Percentiles rank a stretch among this genome's conserved stretches.
phyloP scores from a whole-genome alignment of 2,797 vertebrate species.

The Phataginus tetradactyla region DNA sequence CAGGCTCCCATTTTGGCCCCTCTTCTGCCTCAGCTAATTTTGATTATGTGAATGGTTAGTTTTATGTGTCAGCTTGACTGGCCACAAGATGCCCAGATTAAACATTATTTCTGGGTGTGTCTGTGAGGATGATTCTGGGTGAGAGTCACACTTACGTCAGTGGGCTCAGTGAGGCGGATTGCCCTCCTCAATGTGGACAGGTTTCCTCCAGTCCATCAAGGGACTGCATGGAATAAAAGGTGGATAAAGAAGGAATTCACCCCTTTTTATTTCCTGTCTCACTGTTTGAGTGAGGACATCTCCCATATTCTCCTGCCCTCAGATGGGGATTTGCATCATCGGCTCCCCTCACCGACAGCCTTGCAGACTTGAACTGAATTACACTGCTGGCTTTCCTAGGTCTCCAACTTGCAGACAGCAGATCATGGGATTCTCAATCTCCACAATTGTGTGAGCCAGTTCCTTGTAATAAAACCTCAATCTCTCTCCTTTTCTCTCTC shows the following conservation, averaged over 20 bases:
- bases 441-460: not conserved
- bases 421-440: not conserved
- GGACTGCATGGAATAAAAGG: not conserved
- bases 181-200: not conserved
- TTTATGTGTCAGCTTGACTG: not conserved
- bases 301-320: not conserved
- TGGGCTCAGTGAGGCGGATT: not conserved
- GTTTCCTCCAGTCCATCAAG: not conserved
- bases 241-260: not conserved
- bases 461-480: not conserved
- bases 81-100: not conserved
- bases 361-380: not conserved
- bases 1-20: not conserved
- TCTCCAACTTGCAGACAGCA: not conserved
- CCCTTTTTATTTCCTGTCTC: not conserved
- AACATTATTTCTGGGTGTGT: not conserved
- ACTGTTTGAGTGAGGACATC: not conserved
- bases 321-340: not conserved
- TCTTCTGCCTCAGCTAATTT: not conserved
- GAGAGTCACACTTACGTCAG: not conserved
- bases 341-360: not conserved
- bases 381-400: not conserved
- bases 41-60: not conserved
- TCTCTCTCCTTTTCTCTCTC: too few relatives aligned
- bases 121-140: not conserved